A percentile compares a stretch with the other conserved stretches of the same genome.
Conservation (phyloP, 2,113 vertebrate genomes). For the Steatornis caripensis region DNA sequence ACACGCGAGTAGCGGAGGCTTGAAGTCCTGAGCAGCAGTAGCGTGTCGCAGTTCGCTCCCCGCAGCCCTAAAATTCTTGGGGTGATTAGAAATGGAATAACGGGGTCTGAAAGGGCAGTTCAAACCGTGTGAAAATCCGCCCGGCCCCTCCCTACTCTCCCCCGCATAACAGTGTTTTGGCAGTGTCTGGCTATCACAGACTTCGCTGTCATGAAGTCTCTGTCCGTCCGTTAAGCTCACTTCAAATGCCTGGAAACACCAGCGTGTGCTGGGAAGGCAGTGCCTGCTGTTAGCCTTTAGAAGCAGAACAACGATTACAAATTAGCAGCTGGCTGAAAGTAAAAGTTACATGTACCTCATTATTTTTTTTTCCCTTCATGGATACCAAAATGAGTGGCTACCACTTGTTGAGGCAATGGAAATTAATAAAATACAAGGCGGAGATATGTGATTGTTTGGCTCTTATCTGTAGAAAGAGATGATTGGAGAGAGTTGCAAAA, state of each 20-base stretch:
- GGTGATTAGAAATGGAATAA: background rate
- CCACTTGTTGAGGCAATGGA: background rate
- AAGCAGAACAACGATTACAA: background rate
- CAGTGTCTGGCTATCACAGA: fast-evolving
- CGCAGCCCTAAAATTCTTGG: background rate
- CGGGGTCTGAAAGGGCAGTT: fast-evolving
- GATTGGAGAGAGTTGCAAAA: background rate
- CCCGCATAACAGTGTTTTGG: fast-evolving
- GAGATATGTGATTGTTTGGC: fast-evolving
- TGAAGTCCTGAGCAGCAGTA: background rate
- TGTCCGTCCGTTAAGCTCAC: fast-evolving
- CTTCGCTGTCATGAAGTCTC: fast-evolving
- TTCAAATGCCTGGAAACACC: background rate
- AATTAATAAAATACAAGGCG: background rate
- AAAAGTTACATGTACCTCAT: background rate
- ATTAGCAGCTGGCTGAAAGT: background rate
- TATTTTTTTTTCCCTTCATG: fast-evolving
- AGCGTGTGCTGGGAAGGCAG: background rate
- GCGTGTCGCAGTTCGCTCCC: fast-evolving
- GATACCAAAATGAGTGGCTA: background rate
- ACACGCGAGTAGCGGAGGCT: fast-evolving
- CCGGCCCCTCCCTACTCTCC: fast-evolving
- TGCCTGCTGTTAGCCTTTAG: background rate
- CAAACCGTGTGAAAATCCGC: background rate
- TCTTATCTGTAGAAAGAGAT: background rate